These are phyloP conservation scores for Ormyrus thymus DNA, from an alignment of 2,888 invertebrate genomes.

Conservation along the genomic window DNA sequence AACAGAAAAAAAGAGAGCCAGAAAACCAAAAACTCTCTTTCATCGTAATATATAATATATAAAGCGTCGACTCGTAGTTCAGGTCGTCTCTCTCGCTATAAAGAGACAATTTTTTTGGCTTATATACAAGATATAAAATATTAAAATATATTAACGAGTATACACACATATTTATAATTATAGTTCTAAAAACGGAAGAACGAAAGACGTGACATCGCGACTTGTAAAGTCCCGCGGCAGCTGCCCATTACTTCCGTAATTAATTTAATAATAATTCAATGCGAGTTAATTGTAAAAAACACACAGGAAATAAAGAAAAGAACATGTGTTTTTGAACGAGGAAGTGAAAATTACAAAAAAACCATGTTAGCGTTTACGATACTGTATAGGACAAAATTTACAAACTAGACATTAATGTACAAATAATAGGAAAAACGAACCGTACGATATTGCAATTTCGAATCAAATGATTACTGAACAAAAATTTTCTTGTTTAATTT, in stretches of 20 bases:
- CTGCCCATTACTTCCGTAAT: conserved; percentile 9
- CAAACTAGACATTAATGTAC: conserved; percentile 37
- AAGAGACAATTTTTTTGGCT: conserved; percentile 43
- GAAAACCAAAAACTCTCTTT: conserved; percentile 17
- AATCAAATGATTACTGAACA: conserved; percentile 14
- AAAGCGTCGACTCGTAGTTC: conserved; percentile 38
- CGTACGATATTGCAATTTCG: background rate
- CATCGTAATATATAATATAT: conserved; percentile 1
- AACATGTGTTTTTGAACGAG: too few relatives aligned
- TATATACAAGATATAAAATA: conserved; percentile 34
- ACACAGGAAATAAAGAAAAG: too few relatives aligned
- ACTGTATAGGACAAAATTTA: conserved; percentile 34
- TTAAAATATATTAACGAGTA: conserved; percentile 11
- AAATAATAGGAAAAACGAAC: conserved; percentile 15
- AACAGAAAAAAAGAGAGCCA: conserved; percentile 14
- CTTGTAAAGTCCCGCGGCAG: conserved; percentile 4
- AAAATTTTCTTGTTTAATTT: too few relatives aligned
- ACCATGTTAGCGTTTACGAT: conserved; percentile 33
- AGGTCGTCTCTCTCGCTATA: conserved; percentile 35
- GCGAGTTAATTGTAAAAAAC: conserved; percentile 21
- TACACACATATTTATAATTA: background rate
- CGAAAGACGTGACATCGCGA: background rate
- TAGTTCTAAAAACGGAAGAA: background rate
- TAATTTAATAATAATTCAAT: background rate
- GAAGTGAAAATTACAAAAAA: background rate